phyloP scores from a whole-genome alignment of 2,797 vertebrate genomes.

The Pogoniulus pusillus region DNA sequence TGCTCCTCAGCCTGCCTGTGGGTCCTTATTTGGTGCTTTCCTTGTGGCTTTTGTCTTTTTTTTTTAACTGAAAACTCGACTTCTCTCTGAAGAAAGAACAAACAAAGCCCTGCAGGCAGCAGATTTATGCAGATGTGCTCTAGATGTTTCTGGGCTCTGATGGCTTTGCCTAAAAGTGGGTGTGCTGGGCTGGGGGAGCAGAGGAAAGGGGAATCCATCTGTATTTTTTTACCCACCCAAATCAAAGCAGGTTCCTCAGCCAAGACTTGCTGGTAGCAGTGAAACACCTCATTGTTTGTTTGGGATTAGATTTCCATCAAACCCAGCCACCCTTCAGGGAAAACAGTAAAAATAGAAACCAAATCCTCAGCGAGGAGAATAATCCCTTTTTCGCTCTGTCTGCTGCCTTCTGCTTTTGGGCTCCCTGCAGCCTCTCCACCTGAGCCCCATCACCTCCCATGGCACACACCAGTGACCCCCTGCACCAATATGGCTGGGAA shows the following conservation, averaged over 20 bases:
- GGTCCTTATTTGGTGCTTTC: background rate
- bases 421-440: background rate
- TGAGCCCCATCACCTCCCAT: background rate
- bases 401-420: background rate
- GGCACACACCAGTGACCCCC: no score
- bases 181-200: background rate
- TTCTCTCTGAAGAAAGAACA: background rate
- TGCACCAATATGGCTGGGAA: no score
- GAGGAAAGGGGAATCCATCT: background rate
- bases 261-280: background rate
- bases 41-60: background rate
- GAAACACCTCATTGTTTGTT: background rate
- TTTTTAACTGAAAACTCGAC: background rate
- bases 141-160: background rate
- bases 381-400: background rate
- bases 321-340: background rate
- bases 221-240: background rate
- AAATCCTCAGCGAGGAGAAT: background rate
- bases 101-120: background rate
- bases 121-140: background rate
- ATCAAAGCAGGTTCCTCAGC: background rate
- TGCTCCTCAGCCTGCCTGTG: background rate
- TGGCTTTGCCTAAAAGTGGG: background rate
- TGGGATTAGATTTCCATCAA: background rate
- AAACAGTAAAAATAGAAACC: background rate